Evolutionary conservation across 2,797 vertebrate genomes (phyloP), one percentile per base, ranked within the genome.

Genomic region (Chrosomus eos): DNA sequence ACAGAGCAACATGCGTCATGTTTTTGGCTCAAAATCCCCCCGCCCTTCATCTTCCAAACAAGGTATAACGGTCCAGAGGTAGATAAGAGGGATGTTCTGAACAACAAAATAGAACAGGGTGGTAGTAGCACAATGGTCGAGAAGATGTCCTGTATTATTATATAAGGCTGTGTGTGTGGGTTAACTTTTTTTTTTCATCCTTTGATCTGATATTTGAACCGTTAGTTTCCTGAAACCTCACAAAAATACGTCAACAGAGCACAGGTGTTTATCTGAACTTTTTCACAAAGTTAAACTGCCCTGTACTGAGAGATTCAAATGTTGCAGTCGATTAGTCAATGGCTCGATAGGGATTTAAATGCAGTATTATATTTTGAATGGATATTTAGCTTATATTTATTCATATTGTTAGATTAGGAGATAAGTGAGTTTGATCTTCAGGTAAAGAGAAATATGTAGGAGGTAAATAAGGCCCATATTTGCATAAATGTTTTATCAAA

Each of bases 1-100:
- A 89, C 14, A 75, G 82, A 87, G 87, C 78, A 84, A 73, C 80
- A 83, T 92, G 89, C 91, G 92, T 94, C 92, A 93, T 64, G 60
- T 36, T 67, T 79, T 82, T 40, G 33, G 33, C 11, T 51, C 38
- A 48, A 19, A 71, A 16, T 5, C 1, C 33, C 76, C 80, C 62
- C 43, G 7, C 70, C 80, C 70, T 84, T 77, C 26, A 70, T 66
- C 60, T 82, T 62, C 51, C 74, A 77, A 77, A 85, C 51, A 66
- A 70, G 80, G 81, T 79, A 71, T 66, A 85, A 62, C 67, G 75
- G 83, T 79, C 31, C 53, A 60, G 38, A 26, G 28, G 19, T 68
- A 36, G 16, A 67, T 13, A 76, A 2, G 40, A 66, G 40, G n/a
- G 28, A 31, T 38, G 40, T 18, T 73, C 45, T 73, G 23, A 76